Evolutionary conservation across 2,797 vertebrate genomes (phyloP).

Genomic region (Masticophis lateralis): DNA sequence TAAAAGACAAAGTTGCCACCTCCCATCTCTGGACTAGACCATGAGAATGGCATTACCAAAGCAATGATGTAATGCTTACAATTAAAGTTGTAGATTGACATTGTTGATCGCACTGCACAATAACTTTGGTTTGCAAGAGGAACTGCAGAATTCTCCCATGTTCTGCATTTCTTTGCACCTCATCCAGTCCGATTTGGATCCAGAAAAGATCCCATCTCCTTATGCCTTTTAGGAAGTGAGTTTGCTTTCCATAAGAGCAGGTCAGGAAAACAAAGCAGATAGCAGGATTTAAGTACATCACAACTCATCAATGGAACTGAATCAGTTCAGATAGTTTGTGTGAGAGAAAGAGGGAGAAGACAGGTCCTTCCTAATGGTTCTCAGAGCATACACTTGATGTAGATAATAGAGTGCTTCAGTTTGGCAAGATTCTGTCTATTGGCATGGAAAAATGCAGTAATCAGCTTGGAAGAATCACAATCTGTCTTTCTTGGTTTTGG

Average conservation of each 20-base stretch:
- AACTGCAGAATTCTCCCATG: not conserved
- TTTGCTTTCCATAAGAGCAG: not conserved
- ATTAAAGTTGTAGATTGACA: not conserved
- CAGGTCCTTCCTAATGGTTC: not conserved
- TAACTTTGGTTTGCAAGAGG: not conserved
- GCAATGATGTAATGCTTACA: not conserved
- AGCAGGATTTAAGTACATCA: not conserved
- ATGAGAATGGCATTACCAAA: not conserved
- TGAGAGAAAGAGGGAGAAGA: too few species aligned
- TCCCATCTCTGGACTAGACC: not conserved
- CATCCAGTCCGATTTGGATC: not conserved
- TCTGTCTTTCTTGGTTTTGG: not conserved
- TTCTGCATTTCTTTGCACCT: not conserved
- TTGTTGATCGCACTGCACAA: not conserved
- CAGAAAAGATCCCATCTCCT: not conserved
- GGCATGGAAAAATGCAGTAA: not conserved
- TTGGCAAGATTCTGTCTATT: not conserved
- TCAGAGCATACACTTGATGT: not conserved
- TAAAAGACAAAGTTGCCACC: slow-evolving; percentile 17
- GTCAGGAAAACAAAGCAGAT: not conserved
- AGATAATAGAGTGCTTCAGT: not conserved
- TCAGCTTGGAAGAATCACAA: not conserved
- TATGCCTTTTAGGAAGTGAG: not conserved
- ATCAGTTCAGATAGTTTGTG: not conserved
- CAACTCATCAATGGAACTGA: not conserved